These are phyloP conservation scores for Pecten maximus DNA, from an alignment of 2,888 invertebrate species.

Conservation along the genomic window DNA sequence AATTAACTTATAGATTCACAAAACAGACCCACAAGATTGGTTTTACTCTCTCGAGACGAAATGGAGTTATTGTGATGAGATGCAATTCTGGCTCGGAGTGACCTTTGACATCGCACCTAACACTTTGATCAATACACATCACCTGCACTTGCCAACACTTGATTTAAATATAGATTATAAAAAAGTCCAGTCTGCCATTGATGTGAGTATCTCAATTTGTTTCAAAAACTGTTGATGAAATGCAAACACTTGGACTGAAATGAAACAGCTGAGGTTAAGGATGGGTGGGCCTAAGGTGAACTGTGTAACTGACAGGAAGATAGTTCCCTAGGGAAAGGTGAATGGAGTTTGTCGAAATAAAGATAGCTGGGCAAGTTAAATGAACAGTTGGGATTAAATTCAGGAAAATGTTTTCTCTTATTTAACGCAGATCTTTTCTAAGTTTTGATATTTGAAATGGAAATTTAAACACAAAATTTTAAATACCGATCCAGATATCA, in stretches of 20 bases:
- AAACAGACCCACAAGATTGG: not conserved
- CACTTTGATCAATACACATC: not conserved
- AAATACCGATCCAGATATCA: too few species aligned
- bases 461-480: too few species aligned
- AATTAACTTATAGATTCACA: conserved; percentile 25
- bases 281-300: too few species aligned
- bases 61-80: not conserved
- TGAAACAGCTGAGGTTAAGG: not conserved
- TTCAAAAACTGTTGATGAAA: not conserved
- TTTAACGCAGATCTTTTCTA: too few species aligned
- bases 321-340: too few species aligned
- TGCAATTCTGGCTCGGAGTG: not conserved
- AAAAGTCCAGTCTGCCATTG: not conserved
- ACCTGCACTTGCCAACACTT: not conserved
- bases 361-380: too few species aligned
- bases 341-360: too few species aligned
- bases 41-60: not conserved
- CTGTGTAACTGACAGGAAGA: too few species aligned
- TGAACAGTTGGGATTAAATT: too few species aligned
- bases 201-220: not conserved
- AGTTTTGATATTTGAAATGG: too few species aligned
- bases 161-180: not conserved
- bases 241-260: not conserved
- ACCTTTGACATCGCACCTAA: not conserved
- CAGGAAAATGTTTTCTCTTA: too few species aligned